Conservation (phyloP, 1,140 invertebrate genomes). For the Aricia agestis region DNA sequence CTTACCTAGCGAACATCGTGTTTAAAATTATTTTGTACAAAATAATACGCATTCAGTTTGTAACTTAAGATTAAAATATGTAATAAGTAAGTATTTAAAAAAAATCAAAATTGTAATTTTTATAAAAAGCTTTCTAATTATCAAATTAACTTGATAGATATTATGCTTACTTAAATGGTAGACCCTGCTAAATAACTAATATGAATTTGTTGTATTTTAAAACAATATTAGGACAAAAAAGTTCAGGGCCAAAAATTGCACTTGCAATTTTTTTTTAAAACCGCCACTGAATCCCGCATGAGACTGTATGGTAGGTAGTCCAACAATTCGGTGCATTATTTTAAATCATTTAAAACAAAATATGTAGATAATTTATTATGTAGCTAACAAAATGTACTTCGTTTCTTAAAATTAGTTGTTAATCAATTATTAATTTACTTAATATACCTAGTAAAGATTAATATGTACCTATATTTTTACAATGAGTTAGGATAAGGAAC, state of each 20-base stretch:
- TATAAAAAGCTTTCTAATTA: too few relatives aligned
- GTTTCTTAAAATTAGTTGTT: slow-evolving; percentile 38
- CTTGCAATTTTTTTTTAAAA: neutral
- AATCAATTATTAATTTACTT: slow-evolving; percentile 47
- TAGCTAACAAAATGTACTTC: slow-evolving; percentile 40
- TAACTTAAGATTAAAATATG: too few relatives aligned
- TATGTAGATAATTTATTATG: slow-evolving; percentile 26
- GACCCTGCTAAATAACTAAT: too few relatives aligned
- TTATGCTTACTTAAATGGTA: too few relatives aligned
- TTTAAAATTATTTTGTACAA: too few relatives aligned
- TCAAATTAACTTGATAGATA: too few relatives aligned
- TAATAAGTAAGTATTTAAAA: too few relatives aligned
- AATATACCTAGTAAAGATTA: slow-evolving; percentile 35
- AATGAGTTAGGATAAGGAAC: slow-evolving; percentile 58
- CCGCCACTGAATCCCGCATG: slow-evolving; percentile 6
- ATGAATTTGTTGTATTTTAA: too few relatives aligned
- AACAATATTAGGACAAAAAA: neutral
- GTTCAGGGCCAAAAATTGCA: neutral
- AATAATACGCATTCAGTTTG: too few relatives aligned
- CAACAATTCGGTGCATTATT: slow-evolving; percentile 25
- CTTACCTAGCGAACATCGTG: neutral
- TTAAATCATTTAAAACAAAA: slow-evolving; percentile 1
- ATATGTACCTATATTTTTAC: slow-evolving; percentile 68
- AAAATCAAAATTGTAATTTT: too few relatives aligned
- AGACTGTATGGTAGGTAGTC: slow-evolving; percentile 24